Percentiles rank a stretch among this genome's conserved stretches.
phyloP scores from a whole-genome alignment of 1,140 invertebrate species.

The Drosophila pachea region DNA sequence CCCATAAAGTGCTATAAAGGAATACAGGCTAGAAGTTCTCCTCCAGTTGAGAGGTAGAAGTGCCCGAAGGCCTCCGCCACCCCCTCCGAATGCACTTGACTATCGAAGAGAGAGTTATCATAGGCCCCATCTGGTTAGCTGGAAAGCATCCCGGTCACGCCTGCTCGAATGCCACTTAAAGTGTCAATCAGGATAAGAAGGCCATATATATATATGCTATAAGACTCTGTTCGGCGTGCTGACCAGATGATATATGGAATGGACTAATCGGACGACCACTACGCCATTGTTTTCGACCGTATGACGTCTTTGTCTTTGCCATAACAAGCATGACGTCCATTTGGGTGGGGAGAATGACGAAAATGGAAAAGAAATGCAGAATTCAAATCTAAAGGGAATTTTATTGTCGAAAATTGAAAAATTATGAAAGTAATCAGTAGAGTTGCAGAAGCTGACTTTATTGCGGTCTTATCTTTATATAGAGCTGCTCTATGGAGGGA shows the following conservation, averaged over 20 bases:
- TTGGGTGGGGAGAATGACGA: no score
- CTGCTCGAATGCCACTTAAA: conserved; percentile 18
- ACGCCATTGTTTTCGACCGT: conserved; percentile 50
- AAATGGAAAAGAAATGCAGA: conserved; percentile 10
- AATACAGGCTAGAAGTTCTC: no score
- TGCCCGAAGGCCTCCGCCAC: no score
- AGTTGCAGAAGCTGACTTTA: no score
- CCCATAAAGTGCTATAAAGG: no score
- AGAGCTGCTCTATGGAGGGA: no score
- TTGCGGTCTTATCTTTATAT: no score
- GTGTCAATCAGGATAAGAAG: conserved; percentile 28
- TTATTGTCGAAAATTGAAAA: conserved; percentile 9
- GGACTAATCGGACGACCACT: conserved; percentile 9
- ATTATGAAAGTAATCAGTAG: neutral
- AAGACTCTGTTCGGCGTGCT: neutral
- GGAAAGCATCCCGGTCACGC: no score
- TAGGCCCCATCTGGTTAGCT: no score
- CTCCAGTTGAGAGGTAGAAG: no score
- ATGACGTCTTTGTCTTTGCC: conserved; percentile 19
- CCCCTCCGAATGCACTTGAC: no score
- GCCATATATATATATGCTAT: neutral
- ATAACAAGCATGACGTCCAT: conserved; percentile 37
- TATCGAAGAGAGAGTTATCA: no score
- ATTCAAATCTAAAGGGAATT: neutral
- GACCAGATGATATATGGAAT: conserved; percentile 45